Evolutionary conservation across 2,888 invertebrate species (phyloP).

Genomic region (Cephus nigrinus): DNA sequence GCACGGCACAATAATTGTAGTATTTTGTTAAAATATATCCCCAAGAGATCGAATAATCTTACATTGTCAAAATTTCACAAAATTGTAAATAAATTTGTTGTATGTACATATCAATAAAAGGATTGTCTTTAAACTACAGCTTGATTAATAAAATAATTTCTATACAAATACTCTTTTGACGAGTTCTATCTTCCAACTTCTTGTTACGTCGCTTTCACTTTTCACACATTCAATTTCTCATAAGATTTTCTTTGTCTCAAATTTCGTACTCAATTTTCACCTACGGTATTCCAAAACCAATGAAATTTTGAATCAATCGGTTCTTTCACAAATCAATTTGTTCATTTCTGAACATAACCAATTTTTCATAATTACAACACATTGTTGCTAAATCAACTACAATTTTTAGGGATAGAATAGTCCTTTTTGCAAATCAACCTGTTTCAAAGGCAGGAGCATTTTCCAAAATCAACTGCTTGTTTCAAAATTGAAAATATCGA

Average conservation of each 20-base stretch:
- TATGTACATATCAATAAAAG: slow-evolving; percentile 65
- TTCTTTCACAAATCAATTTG: too few relatives aligned
- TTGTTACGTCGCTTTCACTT: too few relatives aligned
- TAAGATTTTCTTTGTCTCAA: background rate
- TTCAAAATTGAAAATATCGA: too few relatives aligned
- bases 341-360: too few relatives aligned
- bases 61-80: slow-evolving; percentile 45
- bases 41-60: slow-evolving; percentile 39
- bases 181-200: background rate
- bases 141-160: background rate
- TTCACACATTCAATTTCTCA: background rate
- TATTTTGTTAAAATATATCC: slow-evolving; percentile 50
- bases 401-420: too few relatives aligned
- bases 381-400: too few relatives aligned
- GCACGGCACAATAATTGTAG: slow-evolving; percentile 54
- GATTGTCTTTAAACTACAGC: slow-evolving; percentile 48
- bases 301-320: too few relatives aligned
- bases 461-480: too few relatives aligned
- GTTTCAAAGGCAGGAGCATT: too few relatives aligned
- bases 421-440: too few relatives aligned
- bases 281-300: too few relatives aligned
- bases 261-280: background rate
- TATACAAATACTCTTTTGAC: background rate
- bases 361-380: too few relatives aligned
- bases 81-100: slow-evolving; percentile 63